Percentiles rank a stretch among this genome's conserved stretches.
Conservation (phyloP, 2,888 invertebrate species). For the Chloromyia formosa region DNA sequence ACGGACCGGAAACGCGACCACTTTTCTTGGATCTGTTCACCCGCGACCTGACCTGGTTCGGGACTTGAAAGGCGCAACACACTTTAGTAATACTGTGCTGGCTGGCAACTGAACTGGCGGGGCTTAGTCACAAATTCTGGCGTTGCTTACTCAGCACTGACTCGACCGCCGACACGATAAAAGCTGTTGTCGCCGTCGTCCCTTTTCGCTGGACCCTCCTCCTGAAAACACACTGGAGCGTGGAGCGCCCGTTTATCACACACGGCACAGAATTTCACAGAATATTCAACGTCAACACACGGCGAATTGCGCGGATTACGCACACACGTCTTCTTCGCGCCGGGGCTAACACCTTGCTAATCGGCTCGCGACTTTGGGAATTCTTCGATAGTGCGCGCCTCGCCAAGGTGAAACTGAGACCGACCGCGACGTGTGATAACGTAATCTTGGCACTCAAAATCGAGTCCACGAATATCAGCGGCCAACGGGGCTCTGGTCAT, state of each 20-base stretch:
- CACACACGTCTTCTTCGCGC: not conserved
- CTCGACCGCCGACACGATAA: constrained; percentile 4
- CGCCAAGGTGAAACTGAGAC: not conserved
- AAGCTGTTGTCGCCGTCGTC: not conserved
- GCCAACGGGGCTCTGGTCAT: not conserved
- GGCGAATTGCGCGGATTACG: not conserved
- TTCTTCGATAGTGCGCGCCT: constrained; percentile 14
- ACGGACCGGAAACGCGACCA: not conserved
- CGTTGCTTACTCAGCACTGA: constrained; percentile 25
- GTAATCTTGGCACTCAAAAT: not conserved
- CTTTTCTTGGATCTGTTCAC: not conserved
- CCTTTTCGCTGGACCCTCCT: not conserved
- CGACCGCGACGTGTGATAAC: not conserved
- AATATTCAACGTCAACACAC: too few relatives aligned
- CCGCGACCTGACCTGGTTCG: not conserved
- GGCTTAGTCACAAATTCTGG: not conserved
- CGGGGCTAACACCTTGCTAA: constrained; percentile 10
- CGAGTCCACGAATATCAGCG: not conserved
- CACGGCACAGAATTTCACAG: not conserved
- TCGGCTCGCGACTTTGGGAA: not conserved
- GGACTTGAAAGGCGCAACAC: not conserved
- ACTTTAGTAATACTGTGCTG: not conserved
- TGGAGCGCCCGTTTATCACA: not conserved
- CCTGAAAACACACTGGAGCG: not conserved
- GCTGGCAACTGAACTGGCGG: not conserved